Evolutionary conservation across 2,797 vertebrate genomes (phyloP).

Genomic region (Muraenolepis orangiensis): DNA sequence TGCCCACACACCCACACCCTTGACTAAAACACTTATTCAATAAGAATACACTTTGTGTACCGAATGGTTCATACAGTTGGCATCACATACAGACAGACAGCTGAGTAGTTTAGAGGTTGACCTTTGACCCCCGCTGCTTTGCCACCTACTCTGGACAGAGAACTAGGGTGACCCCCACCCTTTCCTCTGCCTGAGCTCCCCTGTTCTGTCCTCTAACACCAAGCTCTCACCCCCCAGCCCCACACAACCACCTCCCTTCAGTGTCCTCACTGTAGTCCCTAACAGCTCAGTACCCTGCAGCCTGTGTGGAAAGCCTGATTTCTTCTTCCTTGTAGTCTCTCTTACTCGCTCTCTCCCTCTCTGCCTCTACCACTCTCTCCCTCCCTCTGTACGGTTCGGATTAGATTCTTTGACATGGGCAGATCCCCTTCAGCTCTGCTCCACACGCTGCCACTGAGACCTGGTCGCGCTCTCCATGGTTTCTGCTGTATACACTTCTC

Average conservation of each 20-base stretch:
- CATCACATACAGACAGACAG: slow-evolving; percentile 21
- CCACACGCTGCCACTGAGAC: not conserved
- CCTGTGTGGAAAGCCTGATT: not conserved
- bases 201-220: slow-evolving; percentile 35
- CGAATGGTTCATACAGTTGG: not conserved
- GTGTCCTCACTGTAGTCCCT: slow-evolving; percentile 13
- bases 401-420: not conserved
- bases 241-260: slow-evolving; percentile 34
- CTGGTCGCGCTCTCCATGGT: not conserved
- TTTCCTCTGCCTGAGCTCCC: slow-evolving; percentile 20
- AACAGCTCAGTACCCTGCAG: slow-evolving; percentile 1
- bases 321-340: not conserved
- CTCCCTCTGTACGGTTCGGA: not conserved
- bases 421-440: not conserved
- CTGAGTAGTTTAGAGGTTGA: slow-evolving; percentile 29
- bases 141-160: slow-evolving; percentile 28
- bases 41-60: not conserved
- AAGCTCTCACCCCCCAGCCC: slow-evolving; percentile 37
- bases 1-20: not conserved
- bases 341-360: not conserved
- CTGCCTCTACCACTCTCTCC: not conserved
- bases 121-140: not conserved
- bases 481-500: not conserved
- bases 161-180: slow-evolving; percentile 25
- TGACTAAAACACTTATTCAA: slow-evolving; percentile 9